Percentiles rank a stretch among this genome's conserved stretches.
Evolutionary conservation across 2,113 vertebrate genomes (phyloP).

Genomic region (Gymnorhina tibicen): DNA sequence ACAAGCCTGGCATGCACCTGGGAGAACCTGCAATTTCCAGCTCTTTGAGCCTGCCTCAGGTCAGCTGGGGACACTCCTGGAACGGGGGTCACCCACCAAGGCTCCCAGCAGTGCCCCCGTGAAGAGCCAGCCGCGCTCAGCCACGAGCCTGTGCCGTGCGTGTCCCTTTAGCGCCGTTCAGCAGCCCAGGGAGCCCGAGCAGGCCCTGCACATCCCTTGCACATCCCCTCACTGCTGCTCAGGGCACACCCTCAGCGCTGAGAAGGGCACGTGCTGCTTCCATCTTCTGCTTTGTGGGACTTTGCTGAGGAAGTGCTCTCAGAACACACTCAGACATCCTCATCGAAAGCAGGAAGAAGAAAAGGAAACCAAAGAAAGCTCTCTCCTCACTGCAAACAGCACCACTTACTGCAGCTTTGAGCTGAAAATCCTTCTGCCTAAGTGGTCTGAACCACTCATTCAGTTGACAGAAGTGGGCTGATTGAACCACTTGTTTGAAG

Average conservation of each 20-base stretch:
- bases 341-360: background rate
- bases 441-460: background rate
- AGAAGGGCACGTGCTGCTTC: background rate
- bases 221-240: background rate
- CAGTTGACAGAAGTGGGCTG: background rate
- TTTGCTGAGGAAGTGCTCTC: background rate
- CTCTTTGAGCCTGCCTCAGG: background rate
- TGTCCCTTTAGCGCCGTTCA: too few relatives aligned
- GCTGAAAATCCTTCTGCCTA: background rate
- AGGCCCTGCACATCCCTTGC: too few relatives aligned
- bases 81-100: too few relatives aligned
- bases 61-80: background rate
- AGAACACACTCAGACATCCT: background rate
- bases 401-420: background rate
- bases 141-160: background rate
- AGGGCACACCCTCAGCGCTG: too few relatives aligned
- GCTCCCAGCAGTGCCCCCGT: accelerated
- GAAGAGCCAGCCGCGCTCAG: background rate
- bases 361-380: background rate
- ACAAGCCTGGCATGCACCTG: too few relatives aligned
- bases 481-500: background rate
- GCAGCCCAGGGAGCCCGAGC: background rate
- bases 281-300: background rate
- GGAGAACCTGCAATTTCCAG: background rate
- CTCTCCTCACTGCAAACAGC: background rate